phyloP scores from a whole-genome alignment of 2,888 invertebrate species.

The Dolichopus griseipennis region DNA sequence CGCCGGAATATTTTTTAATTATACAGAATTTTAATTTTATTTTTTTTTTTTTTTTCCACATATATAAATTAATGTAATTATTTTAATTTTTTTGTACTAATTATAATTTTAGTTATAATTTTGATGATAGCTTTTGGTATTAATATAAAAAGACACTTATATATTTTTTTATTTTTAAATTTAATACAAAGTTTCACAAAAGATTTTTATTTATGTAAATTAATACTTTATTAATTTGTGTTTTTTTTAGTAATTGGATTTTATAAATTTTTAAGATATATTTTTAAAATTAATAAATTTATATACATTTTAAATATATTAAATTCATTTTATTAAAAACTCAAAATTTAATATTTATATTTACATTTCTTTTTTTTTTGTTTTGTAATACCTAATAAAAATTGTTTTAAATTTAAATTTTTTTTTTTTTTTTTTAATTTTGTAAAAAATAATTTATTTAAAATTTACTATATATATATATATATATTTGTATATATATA shows the following conservation, averaged over 20 bases:
- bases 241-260: constrained; percentile 12
- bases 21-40: background rate
- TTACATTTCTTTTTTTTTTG: constrained; percentile 7
- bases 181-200: no score
- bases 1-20: constrained; percentile 1
- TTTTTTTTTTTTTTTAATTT: constrained; percentile 22
- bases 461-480: background rate
- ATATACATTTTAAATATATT: constrained; percentile 8
- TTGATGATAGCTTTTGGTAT: no score
- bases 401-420: background rate
- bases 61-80: background rate
- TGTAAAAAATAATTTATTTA: constrained; percentile 20
- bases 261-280: background rate
- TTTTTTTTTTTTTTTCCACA: background rate
- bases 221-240: no score
- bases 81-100: background rate
- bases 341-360: background rate
- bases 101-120: background rate
- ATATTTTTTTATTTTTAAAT: no score
- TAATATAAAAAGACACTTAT: no score
- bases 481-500: no score
- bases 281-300: no score
- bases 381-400: constrained; percentile 3
- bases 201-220: no score
- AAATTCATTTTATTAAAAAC: background rate